Base-by-base conservation (phyloP, 2,797 vertebrate genomes). In the Neopelma chrysocephalum region DNA sequence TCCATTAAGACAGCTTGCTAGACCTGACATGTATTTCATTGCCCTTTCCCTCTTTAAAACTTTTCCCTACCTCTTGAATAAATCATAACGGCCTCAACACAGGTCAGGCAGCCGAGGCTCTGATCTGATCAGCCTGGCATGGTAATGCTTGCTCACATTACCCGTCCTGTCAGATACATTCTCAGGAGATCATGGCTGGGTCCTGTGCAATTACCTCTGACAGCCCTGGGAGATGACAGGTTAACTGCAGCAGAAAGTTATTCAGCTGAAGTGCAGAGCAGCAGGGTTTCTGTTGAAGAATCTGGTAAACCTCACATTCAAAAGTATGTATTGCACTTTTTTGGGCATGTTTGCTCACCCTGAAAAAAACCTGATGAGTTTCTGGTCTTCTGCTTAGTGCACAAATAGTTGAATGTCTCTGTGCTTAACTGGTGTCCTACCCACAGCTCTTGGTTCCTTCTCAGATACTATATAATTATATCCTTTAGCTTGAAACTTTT, bases 201-300 rank as follows among this genome's bases (percentile, higher is more conserved):
- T 68, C 54, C 70, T 92, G n/a, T 76, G 73, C 73, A 56, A 54
- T 93, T 83, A 65, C 50, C 8, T 87, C 50, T 92, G 92, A 62
- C 73, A 90, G 64, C 60, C 43, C 40, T 82, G 66, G 66, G 58
- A 87, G 66, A 83, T 93, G 94, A 17, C 77, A 84, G 83, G 88
- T 90, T 93, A 91, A 95, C 82, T 62, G 54, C 54, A 72, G 82
- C 66, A 91, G 72, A 78, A 78, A 84, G 47, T 26, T 61, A 20
- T 58, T 71, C 34, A 50, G 3, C 31, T 71, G 1, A 50, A 79
- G 51, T 54, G 82, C 62, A 87, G 48, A 87, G 60, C 64, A 87
- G 31, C 66, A 89, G 82, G 21, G 7, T 48, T 91, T 82, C 11
- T 80, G 2, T 54, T 71, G 18, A 85, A 57, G 11, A 64, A 40